Percentiles rank a stretch among this genome's conserved stretches.
Conservation (phyloP, 2,888 invertebrate genomes). For the Cephus spinipes region DNA sequence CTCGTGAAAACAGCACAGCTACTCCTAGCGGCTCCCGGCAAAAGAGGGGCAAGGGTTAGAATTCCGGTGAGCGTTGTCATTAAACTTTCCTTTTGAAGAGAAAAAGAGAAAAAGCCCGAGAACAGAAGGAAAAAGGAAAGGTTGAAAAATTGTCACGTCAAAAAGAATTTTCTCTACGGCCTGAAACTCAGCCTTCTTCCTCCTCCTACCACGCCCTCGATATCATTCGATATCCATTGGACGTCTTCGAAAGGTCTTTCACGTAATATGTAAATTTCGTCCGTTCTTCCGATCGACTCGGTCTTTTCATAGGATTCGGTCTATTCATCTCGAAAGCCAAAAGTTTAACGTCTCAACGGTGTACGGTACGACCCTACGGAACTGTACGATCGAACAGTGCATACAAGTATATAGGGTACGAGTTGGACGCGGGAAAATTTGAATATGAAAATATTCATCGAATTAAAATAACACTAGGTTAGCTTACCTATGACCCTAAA, state of each 20-base stretch:
- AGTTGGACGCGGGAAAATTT: slow-evolving; percentile 29
- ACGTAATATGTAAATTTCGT: not conserved
- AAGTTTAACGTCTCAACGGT: not conserved
- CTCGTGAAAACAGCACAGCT: not conserved
- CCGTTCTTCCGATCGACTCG: not conserved
- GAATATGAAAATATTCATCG: slow-evolving; percentile 60
- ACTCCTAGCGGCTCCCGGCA: not conserved
- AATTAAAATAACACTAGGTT: slow-evolving; percentile 61
- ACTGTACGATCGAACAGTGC: too few relatives aligned
- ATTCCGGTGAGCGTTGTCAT: not conserved
- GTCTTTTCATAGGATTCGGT: not conserved
- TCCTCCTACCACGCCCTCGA: not conserved
- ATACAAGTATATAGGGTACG: not conserved
- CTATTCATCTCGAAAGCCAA: not conserved
- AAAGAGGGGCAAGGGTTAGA: not conserved
- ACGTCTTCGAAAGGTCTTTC: not conserved
- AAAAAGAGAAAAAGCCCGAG: not conserved
- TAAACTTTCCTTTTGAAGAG: not conserved
- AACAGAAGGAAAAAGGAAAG: not conserved
- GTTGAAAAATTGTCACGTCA: too few relatives aligned
- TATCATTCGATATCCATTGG: not conserved
- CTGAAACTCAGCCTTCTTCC: too few relatives aligned
- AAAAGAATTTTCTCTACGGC: too few relatives aligned
- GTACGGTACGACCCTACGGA: not conserved
- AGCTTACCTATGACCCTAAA: slow-evolving; percentile 45